Conservation (phyloP, 1,140 invertebrate species). For the Zelostemma sp. region DNA sequence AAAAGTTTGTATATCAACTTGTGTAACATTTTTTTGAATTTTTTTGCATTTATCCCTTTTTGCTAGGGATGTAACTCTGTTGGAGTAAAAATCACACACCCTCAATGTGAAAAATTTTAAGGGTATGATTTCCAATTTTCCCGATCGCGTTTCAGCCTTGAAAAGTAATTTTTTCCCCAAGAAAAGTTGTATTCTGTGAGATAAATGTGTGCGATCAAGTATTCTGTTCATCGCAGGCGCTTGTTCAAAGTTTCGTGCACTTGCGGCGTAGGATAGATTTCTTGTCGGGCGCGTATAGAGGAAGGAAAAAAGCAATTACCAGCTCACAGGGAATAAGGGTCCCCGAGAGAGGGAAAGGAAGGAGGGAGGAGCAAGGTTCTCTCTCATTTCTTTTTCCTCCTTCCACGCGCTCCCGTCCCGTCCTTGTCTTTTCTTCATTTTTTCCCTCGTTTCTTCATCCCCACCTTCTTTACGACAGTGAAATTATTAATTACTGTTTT, state of each 20-base stretch:
- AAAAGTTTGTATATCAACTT: no score
- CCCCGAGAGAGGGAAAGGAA: constrained; percentile 7
- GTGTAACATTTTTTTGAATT: no score
- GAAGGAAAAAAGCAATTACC: constrained; percentile 57
- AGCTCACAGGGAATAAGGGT: constrained; percentile 19
- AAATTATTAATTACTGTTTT: constrained; percentile 64
- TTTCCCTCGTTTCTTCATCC: constrained; percentile 19
- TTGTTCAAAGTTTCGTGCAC: constrained; percentile 1
- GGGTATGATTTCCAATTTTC: no score
- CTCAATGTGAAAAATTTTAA: no score
- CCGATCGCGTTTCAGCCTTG: no score
- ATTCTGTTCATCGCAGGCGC: neutral
- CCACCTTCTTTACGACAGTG: constrained; percentile 53
- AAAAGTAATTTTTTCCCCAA: no score
- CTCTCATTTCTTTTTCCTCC: neutral
- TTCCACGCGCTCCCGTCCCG: constrained; percentile 7
- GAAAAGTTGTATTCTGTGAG: no score
- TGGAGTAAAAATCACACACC: no score
- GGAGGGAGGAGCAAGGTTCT: neutral
- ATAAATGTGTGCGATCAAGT: neutral
- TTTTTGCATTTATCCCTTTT: no score
- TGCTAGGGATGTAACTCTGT: no score
- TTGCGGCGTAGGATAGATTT: neutral
- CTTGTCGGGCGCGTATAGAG: constrained; percentile 1
- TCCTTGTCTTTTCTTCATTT: constrained; percentile 14